Base-by-base conservation (phyloP, 2,797 vertebrate species). In the Lutjanus campechanus region DNA sequence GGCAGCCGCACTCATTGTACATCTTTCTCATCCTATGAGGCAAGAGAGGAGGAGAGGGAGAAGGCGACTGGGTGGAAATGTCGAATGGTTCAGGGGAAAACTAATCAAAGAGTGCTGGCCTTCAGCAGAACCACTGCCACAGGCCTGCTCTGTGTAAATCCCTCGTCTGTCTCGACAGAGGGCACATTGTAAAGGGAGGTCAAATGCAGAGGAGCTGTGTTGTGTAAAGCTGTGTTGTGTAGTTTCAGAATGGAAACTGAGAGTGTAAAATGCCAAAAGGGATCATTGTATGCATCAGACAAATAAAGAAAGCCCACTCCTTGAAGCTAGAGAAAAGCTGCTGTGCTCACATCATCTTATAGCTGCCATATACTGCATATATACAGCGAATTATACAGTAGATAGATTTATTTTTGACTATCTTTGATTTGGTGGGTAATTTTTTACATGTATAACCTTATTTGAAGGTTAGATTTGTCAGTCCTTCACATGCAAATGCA, bases 21-120 rank as follows among this genome's bases (percentile, higher is more conserved):
- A 67, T 74, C 64, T 81, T n/a, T 77, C 74, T 86, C 77, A 65
- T 79, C 58, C 49, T 55, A 10, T 67, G 47, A 79, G 74, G 50
- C 10, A 5, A 44, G 60, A 50, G 15, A 53, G 22, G 50, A 67
- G 69, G 53, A 68, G 36, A 61, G 17, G 17, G 54, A 86, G 67
- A 85, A 79, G 50, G 84, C 41, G 29, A 80, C 74, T 81, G 80
- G 79, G 83, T 83, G 80, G 67, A 90, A 91, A 91, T 86, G 86
- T 89, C 71, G 61, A 91, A 69, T 6, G 72, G 84, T 84, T 80
- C 64, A 74, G 55, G 78, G 85, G 79, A 87, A 89, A 91, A 90
- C 88, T 88, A 91, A 91, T 93, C 88, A 91, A 91, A 92, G 88
- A 90, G 84, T n/a, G 65, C 68, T 22, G 81, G 88, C 87, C 89